phyloP scores from a whole-genome alignment of 2,113 vertebrate species.

The Chaetorhynchus papuensis region DNA sequence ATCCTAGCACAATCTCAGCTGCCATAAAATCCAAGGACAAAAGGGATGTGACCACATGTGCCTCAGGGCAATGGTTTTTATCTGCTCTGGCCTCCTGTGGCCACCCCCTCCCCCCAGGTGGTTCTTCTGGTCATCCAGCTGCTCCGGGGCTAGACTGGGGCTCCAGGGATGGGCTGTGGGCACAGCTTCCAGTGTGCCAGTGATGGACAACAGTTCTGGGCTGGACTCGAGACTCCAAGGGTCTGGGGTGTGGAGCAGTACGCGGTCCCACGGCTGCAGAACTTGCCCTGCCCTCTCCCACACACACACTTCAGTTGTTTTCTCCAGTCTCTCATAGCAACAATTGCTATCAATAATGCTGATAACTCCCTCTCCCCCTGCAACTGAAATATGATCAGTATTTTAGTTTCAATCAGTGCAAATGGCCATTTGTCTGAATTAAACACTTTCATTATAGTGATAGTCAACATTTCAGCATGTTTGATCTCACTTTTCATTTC shows the following conservation, averaged over 20 bases:
- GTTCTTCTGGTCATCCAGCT: background rate
- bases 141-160: background rate
- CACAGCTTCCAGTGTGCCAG: background rate
- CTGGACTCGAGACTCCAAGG: background rate
- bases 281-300: background rate
- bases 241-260: background rate
- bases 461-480: conserved; percentile 1
- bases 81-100: background rate
- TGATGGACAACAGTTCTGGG: background rate
- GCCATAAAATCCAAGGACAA: background rate
- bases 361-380: background rate
- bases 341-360: background rate
- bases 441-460: background rate
- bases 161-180: background rate
- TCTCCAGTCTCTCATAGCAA: background rate
- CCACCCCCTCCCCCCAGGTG: fast-evolving
- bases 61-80: background rate
- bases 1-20: background rate
- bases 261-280: background rate
- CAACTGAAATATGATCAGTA: background rate
- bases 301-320: background rate
- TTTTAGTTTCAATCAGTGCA: background rate
- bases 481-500: background rate
- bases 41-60: background rate
- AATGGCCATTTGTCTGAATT: background rate